phyloP scores from a whole-genome alignment of 2,113 vertebrate species.

The Stigmatopora argus region DNA sequence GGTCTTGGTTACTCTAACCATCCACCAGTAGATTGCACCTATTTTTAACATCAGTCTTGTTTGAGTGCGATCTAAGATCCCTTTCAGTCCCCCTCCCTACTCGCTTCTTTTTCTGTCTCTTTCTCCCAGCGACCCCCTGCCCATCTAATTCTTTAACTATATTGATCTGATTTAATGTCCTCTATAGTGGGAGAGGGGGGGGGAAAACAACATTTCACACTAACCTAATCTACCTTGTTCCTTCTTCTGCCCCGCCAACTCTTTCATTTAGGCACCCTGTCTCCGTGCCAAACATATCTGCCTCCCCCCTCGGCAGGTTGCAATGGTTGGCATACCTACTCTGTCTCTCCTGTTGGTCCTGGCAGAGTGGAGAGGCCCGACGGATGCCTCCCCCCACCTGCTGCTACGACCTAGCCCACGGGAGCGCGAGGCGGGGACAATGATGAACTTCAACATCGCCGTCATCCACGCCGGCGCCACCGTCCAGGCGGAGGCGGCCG shows the following conservation, averaged over 20 bases:
- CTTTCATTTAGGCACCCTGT: conserved; percentile 66
- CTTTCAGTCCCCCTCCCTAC: conserved; percentile 12
- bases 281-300: conserved; percentile 67
- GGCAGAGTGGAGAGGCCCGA: conserved; percentile 77
- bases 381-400: conserved; percentile 69
- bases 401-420: conserved; percentile 75
- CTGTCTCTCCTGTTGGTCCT: conserved; percentile 83
- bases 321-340: conserved; percentile 76
- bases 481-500: conserved; percentile 69
- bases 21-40: not conserved
- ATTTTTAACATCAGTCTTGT: not conserved
- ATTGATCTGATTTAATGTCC: conserved; percentile 30
- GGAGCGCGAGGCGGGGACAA: conserved; percentile 69
- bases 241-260: conserved; percentile 12
- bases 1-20: not conserved
- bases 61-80: conserved; percentile 33
- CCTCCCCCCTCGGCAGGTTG: conserved; percentile 68
- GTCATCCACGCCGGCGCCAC: conserved; percentile 74
- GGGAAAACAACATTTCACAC: conserved; percentile 33
- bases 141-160: conserved; percentile 26
- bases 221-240: conserved; percentile 35
- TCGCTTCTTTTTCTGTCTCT: conserved; percentile 11
- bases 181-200: conserved; percentile 35
- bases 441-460: conserved; percentile 77
- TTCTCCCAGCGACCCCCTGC: conserved; percentile 2